A percentile compares a stretch with the other conserved stretches of the same genome.
These are phyloP conservation scores for Portevinia maculata DNA, from an alignment of 2,888 invertebrate genomes.

Conservation along the genomic window DNA sequence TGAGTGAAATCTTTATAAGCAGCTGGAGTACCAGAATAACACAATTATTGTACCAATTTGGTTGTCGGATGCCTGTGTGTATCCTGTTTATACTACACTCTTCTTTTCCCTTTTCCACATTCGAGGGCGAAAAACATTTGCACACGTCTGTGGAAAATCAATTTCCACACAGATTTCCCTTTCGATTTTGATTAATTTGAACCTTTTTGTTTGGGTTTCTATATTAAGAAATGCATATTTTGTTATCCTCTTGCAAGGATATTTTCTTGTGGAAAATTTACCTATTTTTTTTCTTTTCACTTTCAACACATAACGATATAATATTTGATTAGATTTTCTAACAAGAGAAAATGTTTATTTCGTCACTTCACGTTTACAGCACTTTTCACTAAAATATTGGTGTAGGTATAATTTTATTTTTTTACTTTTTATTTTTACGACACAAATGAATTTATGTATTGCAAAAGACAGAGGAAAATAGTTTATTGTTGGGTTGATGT, in stretches of 20 bases:
- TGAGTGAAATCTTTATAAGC: conserved; percentile 31
- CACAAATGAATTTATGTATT: not conserved
- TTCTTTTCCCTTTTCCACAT: conserved; percentile 34
- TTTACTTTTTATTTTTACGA: not conserved
- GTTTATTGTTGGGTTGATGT: conserved; percentile 45
- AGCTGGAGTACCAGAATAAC: conserved; percentile 23
- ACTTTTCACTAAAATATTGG: not conserved
- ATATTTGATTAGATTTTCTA: conserved; percentile 5
- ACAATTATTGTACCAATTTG: conserved; percentile 7
- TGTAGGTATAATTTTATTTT: conserved; percentile 2
- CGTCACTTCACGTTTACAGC: conserved; percentile 41
- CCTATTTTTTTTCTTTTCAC: conserved; percentile 46
- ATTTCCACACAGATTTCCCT: conserved; percentile 67
- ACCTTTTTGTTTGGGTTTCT: not conserved
- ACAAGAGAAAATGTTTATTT: conserved; percentile 20
- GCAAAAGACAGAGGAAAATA: conserved; percentile 11
- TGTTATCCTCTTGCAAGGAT: not conserved
- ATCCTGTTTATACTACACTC: conserved; percentile 39
- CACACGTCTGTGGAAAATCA: conserved; percentile 71
- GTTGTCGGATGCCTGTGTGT: conserved; percentile 14
- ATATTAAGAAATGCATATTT: conserved; percentile 9
- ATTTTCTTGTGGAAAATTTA: conserved; percentile 29
- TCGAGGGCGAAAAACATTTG: conserved; percentile 6
- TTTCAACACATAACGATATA: conserved; percentile 53
- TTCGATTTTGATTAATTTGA: conserved; percentile 43